phyloP scores from a whole-genome alignment of 2,797 vertebrate species.

The Prionace glauca region DNA sequence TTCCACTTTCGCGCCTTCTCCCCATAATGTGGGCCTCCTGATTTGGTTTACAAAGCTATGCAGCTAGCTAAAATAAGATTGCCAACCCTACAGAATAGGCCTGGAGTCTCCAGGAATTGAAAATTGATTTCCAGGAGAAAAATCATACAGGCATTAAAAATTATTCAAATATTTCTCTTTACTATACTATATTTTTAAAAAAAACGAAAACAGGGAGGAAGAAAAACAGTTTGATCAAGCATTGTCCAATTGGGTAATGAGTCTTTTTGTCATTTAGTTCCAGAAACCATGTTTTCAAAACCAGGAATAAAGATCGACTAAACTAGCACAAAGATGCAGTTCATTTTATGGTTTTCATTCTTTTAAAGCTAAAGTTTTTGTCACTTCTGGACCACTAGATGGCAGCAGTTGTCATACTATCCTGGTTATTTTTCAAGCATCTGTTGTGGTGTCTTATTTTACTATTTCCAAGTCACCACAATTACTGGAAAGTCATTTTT shows the following conservation, averaged over 20 bases:
- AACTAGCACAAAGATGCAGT: background rate
- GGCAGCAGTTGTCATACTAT: background rate
- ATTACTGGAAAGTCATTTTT: background rate
- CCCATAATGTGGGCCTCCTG: background rate
- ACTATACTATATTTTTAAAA: too few relatives aligned
- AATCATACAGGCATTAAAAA: too few relatives aligned
- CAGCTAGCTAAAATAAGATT: background rate
- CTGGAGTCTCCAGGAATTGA: too few relatives aligned
- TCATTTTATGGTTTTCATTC: background rate
- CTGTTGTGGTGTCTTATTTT: background rate
- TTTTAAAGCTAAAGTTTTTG: background rate
- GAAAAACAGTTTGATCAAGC: too few relatives aligned
- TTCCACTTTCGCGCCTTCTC: too few relatives aligned
- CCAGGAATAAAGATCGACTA: background rate
- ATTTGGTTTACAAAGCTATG: background rate
- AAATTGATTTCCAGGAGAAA: too few relatives aligned
- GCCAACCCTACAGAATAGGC: too few relatives aligned
- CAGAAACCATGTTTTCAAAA: background rate
- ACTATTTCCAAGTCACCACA: background rate
- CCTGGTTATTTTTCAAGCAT: background rate
- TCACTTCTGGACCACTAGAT: background rate
- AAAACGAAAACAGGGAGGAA: too few relatives aligned
- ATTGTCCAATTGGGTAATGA: too few relatives aligned
- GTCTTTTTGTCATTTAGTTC: background rate
- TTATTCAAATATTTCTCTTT: too few relatives aligned